Conservation (phyloP, 2,797 vertebrate genomes). For the Synanceia verrucosa region DNA sequence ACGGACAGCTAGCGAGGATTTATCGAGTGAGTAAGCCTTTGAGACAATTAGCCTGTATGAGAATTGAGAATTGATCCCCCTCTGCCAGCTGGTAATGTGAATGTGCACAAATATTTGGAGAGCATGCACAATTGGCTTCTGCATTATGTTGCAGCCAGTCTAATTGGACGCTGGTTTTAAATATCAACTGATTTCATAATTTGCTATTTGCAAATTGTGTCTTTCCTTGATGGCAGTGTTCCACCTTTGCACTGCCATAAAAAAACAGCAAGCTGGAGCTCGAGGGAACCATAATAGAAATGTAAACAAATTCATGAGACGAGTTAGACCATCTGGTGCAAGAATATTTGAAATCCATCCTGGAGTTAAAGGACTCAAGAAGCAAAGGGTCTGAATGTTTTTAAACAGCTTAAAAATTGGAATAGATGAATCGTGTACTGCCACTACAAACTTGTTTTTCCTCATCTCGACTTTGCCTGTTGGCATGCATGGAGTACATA, state of each 20-base stretch:
- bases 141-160: neutral
- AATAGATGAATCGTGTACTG: constrained; percentile 21
- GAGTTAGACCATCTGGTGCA: constrained; percentile 20
- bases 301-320: constrained; percentile 26
- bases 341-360: constrained; percentile 13
- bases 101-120: constrained; percentile 57
- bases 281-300: constrained; percentile 10
- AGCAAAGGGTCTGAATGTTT: constrained; percentile 5
- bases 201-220: constrained; percentile 3
- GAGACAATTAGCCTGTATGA: constrained; percentile 66
- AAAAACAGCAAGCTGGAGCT: neutral
- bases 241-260: constrained; percentile 10
- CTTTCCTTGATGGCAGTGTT: neutral
- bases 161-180: constrained; percentile 16
- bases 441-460: neutral
- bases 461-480: constrained; percentile 8
- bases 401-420: constrained; percentile 3
- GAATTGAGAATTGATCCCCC: constrained; percentile 71
- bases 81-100: constrained; percentile 37
- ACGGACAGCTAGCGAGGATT: constrained; percentile 32
- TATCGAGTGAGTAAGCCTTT: constrained; percentile 40
- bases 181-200: constrained; percentile 19
- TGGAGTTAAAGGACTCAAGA: constrained; percentile 21
- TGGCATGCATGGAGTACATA: constrained; percentile 1
- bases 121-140: constrained; percentile 20